A percentile compares a stretch with the other conserved stretches of the same genome.
Conservation (phyloP, 1,140 invertebrate species). For the Lucilia sericata region DNA sequence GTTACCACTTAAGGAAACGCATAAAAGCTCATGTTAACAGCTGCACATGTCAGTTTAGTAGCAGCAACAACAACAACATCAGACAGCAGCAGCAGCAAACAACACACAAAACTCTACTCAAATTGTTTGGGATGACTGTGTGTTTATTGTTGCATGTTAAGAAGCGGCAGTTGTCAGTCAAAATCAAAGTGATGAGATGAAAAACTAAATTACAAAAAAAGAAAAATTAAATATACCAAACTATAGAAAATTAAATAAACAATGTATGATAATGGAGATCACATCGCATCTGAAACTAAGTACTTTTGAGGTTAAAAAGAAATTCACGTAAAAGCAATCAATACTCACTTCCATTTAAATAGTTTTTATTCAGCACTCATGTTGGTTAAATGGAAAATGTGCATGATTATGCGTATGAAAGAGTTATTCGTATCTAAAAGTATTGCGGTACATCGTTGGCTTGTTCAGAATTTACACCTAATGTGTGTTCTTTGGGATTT, state of each 20-base stretch:
- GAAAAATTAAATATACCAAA: background rate
- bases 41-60: constrained; percentile 26
- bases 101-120: background rate
- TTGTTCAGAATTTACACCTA: no score
- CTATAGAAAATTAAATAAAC: background rate
- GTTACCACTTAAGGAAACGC: constrained; percentile 33
- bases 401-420: background rate
- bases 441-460: no score
- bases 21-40: constrained; percentile 35
- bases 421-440: background rate
- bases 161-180: constrained; percentile 18
- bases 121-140: constrained; percentile 4
- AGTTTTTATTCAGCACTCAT: background rate
- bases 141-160: constrained; percentile 18
- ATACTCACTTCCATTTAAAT: background rate
- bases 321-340: constrained; percentile 4
- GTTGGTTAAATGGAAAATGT: background rate
- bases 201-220: background rate
- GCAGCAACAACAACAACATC: constrained; percentile 24
- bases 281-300: background rate
- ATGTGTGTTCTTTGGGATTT: no score
- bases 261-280: constrained; percentile 26
- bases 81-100: background rate
- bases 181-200: constrained; percentile 29
- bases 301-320: background rate